phyloP scores from a whole-genome alignment of 2,888 invertebrate genomes.

The Anaspis maculata region DNA sequence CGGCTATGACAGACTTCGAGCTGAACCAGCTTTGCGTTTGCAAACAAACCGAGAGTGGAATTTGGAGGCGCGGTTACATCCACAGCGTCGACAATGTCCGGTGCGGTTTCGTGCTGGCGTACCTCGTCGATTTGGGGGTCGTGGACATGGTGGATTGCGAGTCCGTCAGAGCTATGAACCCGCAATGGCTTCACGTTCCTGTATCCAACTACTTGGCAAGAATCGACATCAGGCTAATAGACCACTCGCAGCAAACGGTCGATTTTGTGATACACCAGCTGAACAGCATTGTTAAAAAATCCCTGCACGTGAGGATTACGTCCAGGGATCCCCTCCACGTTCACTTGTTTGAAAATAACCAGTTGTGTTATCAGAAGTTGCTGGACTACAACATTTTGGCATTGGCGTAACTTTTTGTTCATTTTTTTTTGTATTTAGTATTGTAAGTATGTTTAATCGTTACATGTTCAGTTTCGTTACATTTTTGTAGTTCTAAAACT shows the following conservation, averaged over 20 bases:
- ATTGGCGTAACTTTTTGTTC: too few species aligned
- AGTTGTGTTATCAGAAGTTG: constrained; percentile 27
- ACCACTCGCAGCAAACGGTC: constrained; percentile 7
- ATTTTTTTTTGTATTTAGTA: too few species aligned
- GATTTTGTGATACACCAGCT: constrained; percentile 16
- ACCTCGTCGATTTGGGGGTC: constrained; percentile 72
- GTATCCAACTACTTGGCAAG: constrained; percentile 46
- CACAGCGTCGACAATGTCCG: constrained; percentile 43
- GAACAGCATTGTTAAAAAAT: constrained; percentile 18
- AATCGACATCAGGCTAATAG: constrained; percentile 33
- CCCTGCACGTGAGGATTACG: constrained; percentile 21
- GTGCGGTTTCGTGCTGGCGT: constrained; percentile 46
- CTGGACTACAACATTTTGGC: too few species aligned
- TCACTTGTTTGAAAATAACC: constrained; percentile 24
- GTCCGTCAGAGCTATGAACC: constrained; percentile 45
- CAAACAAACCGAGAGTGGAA: constrained; percentile 50
- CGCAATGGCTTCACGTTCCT: constrained; percentile 46
- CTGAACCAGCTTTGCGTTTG: constrained; percentile 54
- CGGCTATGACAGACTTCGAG: background rate
- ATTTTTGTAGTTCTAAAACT: too few species aligned
- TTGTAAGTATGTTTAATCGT: too few species aligned
- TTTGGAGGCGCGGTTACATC: constrained; percentile 67
- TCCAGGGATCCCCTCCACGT: constrained; percentile 24
- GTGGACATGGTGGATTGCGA: constrained; percentile 44
- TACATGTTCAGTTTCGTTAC: too few species aligned